phyloP scores from a whole-genome alignment of 1,140 invertebrate species.

The Bathynomus jamesi region DNA sequence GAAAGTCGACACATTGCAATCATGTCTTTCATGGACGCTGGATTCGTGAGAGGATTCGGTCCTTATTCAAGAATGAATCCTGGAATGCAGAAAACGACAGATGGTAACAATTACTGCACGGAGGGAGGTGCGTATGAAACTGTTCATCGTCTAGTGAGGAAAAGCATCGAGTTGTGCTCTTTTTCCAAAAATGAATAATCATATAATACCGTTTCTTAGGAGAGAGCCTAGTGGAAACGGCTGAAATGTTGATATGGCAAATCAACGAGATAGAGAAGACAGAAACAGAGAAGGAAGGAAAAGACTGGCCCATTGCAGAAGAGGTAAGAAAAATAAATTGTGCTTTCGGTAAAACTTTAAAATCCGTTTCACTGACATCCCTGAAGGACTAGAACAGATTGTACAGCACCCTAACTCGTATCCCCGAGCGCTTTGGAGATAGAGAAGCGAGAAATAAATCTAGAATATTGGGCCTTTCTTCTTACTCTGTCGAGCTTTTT shows the following conservation, averaged over 20 bases:
- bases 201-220: no score
- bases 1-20: background rate
- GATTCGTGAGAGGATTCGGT: background rate
- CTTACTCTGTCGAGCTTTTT: no score
- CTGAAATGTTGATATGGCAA: conserved; percentile 32
- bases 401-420: no score
- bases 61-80: background rate
- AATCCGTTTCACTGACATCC: no score
- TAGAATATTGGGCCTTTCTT: no score
- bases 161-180: no score
- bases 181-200: no score
- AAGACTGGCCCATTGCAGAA: conserved; percentile 33
- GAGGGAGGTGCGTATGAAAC: background rate
- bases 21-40: background rate
- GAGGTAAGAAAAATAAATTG: conserved; percentile 14
- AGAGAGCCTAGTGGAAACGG: conserved; percentile 24
- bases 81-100: background rate
- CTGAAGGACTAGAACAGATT: no score
- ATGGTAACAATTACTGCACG: background rate
- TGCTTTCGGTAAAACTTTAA: background rate
- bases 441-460: no score
- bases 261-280: conserved; percentile 31
- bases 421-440: no score
- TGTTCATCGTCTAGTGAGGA: no score
- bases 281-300: conserved; percentile 33